Conservation (phyloP, 2,888 invertebrate genomes). For the Electrophaes corylata region DNA sequence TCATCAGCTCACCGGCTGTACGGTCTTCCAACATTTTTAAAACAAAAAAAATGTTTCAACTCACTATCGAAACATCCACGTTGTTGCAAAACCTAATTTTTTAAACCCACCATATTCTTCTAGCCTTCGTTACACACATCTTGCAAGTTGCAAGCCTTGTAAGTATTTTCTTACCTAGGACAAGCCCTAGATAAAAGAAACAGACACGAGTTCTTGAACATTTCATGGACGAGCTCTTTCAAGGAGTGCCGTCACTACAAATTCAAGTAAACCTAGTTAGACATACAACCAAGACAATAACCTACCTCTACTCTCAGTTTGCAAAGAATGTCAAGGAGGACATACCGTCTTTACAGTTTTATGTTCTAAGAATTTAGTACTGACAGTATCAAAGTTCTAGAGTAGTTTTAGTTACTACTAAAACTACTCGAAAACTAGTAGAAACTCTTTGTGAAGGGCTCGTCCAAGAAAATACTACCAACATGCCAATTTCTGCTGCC, state of each 20-base stretch:
- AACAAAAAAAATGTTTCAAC: no score
- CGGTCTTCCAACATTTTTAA: no score
- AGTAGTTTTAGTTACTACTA: no score
- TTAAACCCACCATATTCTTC: not conserved
- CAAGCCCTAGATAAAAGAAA: not conserved
- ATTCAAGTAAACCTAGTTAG: constrained; percentile 1
- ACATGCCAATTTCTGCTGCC: no score
- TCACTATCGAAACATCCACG: no score
- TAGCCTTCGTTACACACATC: not conserved
- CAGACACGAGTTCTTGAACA: not conserved
- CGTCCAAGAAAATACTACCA: no score
- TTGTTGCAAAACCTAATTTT: no score
- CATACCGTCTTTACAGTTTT: not conserved
- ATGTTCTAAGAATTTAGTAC: constrained; percentile 1
- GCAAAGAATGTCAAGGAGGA: constrained; percentile 7
- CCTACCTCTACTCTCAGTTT: not conserved
- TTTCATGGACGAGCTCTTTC: not conserved
- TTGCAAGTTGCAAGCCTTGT: not conserved
- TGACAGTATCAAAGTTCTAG: not conserved
- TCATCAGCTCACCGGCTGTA: no score
- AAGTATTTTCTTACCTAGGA: not conserved
- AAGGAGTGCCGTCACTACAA: not conserved
- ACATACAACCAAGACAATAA: not conserved
- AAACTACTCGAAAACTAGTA: no score
- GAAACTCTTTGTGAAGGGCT: no score